Evolutionary conservation across 2,888 invertebrate species (phyloP), one percentile per base, ranked within the genome.

Genomic region (Rugalucina vietnamica): DNA sequence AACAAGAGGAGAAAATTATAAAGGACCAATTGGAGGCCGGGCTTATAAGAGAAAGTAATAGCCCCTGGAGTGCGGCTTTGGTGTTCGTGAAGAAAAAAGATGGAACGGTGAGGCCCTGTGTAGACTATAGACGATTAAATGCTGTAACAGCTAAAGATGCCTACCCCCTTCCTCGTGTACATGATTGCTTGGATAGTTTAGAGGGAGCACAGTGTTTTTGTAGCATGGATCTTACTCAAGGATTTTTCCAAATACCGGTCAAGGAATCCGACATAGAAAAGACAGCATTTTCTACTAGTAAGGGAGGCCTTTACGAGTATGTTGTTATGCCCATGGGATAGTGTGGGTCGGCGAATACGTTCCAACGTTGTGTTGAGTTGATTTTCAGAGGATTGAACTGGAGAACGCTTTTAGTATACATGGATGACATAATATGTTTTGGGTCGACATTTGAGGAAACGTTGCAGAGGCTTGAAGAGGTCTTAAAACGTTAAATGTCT

Each of bases 381-480:
- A 76, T 89, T n/a, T 43, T 90, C 18, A 43, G 82, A 39, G 86
- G 79, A 4, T 43, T 90, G n/a, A 73, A 85, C 29, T 85, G 80
- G 65, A 29, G 76, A 10, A 76, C 70, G 4, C 71, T 87, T 18
- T 27, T 89, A 21, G 54, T 82, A 24, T 87, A 90, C 70, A 24
- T 90, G 36, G 90, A 90, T 75, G 90, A 90, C 57, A 82, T 88
- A 12, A 82, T 90, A 39, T 43, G 89, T 21, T 85, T 76, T 32
- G 76, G 75, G 27, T 32, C 49, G 8, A 81, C 81, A 12, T 37
- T 86, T 39, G 83, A 81, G n/a, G 74, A 78, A 75, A 32, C 5
- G 3, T 69, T 69, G 32, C 74, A 21, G n/a, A 60, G 78, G 70
- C 34, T 89, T 57, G 80, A 85, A n/a, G 65, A 81, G 60, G 78